A percentile compares a stretch with the other conserved stretches of the same genome.
Evolutionary conservation across 2,113 vertebrate species (phyloP).

Genomic region (Mola mola): DNA sequence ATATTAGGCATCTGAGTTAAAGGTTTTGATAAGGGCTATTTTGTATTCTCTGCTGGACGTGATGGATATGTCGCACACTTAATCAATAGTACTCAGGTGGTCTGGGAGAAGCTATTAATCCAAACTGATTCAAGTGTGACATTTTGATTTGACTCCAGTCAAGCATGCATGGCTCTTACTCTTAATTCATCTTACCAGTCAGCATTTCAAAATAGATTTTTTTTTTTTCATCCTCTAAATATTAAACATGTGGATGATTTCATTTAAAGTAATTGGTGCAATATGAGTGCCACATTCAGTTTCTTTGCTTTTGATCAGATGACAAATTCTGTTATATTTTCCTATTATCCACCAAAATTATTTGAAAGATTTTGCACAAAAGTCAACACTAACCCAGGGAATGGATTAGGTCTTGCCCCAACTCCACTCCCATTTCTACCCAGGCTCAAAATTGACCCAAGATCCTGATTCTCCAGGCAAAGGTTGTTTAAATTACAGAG

Average conservation of each 20-base stretch:
- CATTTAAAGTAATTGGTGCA: not conserved
- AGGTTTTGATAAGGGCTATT: constrained; percentile 12
- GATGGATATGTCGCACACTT: constrained; percentile 37
- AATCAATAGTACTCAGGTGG: constrained; percentile 55
- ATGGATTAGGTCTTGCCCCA: too few species aligned
- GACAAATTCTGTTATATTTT: too few species aligned
- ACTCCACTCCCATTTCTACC: constrained; percentile 4
- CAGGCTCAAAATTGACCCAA: constrained; percentile 4
- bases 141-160: constrained; percentile 55
- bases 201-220: not conserved
- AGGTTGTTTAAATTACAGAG: not conserved
- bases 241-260: constrained; percentile 1
- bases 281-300: too few species aligned
- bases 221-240: not conserved
- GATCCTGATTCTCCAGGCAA: not conserved
- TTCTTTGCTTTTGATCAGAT: too few species aligned
- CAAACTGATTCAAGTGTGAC: constrained; percentile 49
- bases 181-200: constrained; percentile 1
- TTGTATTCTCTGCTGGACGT: constrained; percentile 18
- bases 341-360: too few species aligned
- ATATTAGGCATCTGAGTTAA: constrained; percentile 17
- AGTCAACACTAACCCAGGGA: too few species aligned
- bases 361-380: too few species aligned
- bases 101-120: constrained; percentile 43
- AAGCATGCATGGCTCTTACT: constrained; percentile 19